A percentile compares a stretch with the other conserved stretches of the same genome.
phyloP scores from a whole-genome alignment of 1,140 invertebrate genomes.

The Notospermus geniculatus region DNA sequence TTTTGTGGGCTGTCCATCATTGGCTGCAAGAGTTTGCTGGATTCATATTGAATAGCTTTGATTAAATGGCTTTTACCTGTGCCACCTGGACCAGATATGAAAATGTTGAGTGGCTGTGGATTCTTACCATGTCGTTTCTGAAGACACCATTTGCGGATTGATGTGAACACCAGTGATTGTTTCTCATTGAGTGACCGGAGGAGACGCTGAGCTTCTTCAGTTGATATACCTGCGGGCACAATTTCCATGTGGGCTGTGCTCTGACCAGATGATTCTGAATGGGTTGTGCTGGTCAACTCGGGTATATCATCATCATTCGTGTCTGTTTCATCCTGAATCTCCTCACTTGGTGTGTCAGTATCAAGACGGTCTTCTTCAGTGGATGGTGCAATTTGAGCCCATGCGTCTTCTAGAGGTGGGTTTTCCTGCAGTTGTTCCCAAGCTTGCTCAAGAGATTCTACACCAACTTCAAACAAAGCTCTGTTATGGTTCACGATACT shows the following conservation, averaged over 20 bases:
- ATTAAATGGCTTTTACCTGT: conserved; percentile 24
- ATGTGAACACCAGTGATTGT: conserved; percentile 16
- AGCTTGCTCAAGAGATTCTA: background rate
- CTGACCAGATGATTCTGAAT: background rate
- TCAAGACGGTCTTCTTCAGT: conserved; percentile 1
- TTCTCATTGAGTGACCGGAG: conserved; percentile 1
- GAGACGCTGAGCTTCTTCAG: background rate
- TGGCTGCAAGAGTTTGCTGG: conserved; percentile 15
- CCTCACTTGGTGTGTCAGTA: background rate
- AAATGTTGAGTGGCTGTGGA: conserved; percentile 14
- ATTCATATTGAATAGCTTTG: conserved; percentile 20
- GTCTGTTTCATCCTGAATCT: background rate
- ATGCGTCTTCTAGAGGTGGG: background rate
- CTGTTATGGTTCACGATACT: background rate
- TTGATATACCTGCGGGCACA: background rate
- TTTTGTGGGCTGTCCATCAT: conserved; percentile 6
- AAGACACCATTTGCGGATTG: conserved; percentile 20
- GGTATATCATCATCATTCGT: background rate
- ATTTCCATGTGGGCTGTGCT: background rate
- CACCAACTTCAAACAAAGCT: background rate
- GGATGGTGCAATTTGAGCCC: conserved; percentile 6
- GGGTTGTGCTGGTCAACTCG: background rate
- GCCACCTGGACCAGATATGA: conserved; percentile 19
- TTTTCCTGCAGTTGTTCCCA: background rate
- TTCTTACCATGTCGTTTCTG: conserved; percentile 10